Percentiles rank a stretch among this genome's conserved stretches.
These are phyloP conservation scores for Harpalus rufipes DNA, from an alignment of 2,888 invertebrate genomes.

Conservation along the genomic window DNA sequence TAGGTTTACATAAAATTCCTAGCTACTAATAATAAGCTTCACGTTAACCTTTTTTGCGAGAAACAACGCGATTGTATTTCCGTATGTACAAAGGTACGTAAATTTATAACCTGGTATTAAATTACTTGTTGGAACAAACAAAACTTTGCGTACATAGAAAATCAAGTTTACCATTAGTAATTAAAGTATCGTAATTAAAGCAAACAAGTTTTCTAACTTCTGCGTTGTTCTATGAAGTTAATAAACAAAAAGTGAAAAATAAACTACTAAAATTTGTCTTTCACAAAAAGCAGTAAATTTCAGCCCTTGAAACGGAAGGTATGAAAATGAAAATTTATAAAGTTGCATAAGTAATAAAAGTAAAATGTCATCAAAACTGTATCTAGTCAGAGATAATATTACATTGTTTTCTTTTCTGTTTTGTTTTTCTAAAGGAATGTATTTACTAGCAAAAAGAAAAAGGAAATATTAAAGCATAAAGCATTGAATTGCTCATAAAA, in stretches of 20 bases:
- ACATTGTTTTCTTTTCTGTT: background rate
- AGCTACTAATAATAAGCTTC: too few relatives aligned
- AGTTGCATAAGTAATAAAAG: background rate
- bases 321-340: background rate
- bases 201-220: background rate
- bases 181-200: slow-evolving; percentile 6
- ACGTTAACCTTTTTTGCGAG: background rate
- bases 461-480: background rate
- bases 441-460: background rate
- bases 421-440: background rate
- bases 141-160: slow-evolving; percentile 2
- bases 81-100: background rate
- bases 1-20: too few relatives aligned
- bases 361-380: background rate
- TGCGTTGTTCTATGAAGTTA: background rate
- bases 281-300: background rate
- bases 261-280: background rate
- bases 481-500: background rate
- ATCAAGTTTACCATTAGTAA: background rate
- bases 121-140: background rate
- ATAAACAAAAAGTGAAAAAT: background rate
- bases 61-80: background rate
- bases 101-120: background rate
- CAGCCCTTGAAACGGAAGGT: too few relatives aligned
- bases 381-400: background rate